A percentile compares a stretch with the other conserved stretches of the same genome.
Conservation (phyloP, 2,797 vertebrate genomes). For the Calcarius lapponicus region DNA sequence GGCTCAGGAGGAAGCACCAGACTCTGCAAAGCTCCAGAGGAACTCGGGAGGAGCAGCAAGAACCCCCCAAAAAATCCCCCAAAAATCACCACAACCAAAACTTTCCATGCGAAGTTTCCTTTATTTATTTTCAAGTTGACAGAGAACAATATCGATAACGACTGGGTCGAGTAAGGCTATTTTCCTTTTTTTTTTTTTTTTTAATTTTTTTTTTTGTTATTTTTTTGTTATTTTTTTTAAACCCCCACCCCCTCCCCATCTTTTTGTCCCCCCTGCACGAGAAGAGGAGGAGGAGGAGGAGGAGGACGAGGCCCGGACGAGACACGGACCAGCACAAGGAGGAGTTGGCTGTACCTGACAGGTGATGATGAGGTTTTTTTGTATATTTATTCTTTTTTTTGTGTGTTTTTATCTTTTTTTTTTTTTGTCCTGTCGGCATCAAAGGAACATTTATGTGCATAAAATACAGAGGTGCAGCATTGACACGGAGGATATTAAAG, state of each 20-base stretch:
- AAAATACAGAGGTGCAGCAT: slow-evolving; percentile 69
- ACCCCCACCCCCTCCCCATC: background rate
- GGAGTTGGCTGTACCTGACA: slow-evolving; percentile 50
- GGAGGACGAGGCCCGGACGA: background rate
- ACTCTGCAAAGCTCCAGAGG: too few relatives aligned
- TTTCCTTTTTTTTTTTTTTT: background rate
- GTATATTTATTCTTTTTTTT: background rate
- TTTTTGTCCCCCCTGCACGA: background rate
- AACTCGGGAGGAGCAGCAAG: too few relatives aligned
- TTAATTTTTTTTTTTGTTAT: too few relatives aligned
- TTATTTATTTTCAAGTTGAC: slow-evolving; percentile 58
- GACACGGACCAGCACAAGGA: background rate
- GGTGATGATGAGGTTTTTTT: slow-evolving; percentile 27
- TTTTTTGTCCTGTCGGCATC: slow-evolving; percentile 42
- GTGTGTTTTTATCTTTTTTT: background rate
- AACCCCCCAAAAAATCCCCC: background rate
- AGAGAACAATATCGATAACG: slow-evolving; percentile 39
- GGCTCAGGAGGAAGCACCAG: too few relatives aligned
- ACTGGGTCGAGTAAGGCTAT: slow-evolving; percentile 68
- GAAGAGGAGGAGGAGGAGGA: too few relatives aligned
- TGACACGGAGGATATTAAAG: slow-evolving; percentile 49
- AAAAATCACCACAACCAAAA: background rate
- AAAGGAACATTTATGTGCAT: slow-evolving; percentile 61
- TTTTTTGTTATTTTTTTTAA: background rate
- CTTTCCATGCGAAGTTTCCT: slow-evolving; percentile 46